Evolutionary conservation across 2,888 invertebrate genomes (phyloP).

Genomic region (Noctua fimbriata): DNA sequence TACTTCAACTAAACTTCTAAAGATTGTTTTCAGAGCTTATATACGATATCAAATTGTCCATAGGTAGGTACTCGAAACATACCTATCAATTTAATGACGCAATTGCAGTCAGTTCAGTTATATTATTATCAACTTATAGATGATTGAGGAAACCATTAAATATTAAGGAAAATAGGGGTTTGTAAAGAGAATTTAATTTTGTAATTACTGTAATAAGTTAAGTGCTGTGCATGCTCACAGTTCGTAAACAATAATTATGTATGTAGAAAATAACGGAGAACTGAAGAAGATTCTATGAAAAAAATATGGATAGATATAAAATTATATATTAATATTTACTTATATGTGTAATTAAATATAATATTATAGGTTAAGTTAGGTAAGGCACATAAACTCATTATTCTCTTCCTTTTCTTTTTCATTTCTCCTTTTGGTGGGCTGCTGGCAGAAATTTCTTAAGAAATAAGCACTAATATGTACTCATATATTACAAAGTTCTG

Average conservation of each 20-base stretch:
- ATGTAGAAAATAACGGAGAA: conserved; percentile 7
- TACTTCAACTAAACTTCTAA: background rate
- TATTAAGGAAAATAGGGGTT: conserved; percentile 9
- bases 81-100: background rate
- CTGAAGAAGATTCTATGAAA: background rate
- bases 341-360: too few species aligned
- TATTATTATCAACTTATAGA: conserved; percentile 12
- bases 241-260: conserved; percentile 26
- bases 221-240: background rate
- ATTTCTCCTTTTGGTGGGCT: too few species aligned
- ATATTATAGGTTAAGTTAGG: too few species aligned
- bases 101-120: background rate
- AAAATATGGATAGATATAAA: background rate
- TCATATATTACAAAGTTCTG: background rate
- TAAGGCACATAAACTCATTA: too few species aligned
- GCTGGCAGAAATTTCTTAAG: too few species aligned
- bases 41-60: background rate
- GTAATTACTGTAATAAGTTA: conserved; percentile 16
- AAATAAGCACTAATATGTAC: too few species aligned
- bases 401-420: too few species aligned
- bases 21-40: background rate
- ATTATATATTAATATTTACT: too few species aligned
- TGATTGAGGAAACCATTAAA: conserved; percentile 25
- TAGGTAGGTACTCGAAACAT: background rate
- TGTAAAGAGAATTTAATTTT: conserved; percentile 7